These are phyloP conservation scores for Stegana nigrithorax DNA, from an alignment of 2,888 invertebrate genomes.

Conservation along the genomic window DNA sequence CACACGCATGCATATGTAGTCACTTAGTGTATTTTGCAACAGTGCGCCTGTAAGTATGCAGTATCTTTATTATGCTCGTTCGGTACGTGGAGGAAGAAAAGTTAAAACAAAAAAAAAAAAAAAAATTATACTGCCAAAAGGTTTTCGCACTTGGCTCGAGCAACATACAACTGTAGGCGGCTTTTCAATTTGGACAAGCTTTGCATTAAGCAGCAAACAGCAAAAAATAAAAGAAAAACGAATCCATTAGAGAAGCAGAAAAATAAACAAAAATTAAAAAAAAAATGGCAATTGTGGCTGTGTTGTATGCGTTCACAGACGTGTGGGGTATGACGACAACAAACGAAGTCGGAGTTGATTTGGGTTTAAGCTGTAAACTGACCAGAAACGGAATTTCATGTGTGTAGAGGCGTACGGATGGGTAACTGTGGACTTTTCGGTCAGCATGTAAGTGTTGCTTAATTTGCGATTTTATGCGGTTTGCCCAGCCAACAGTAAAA, in stretches of 20 bases:
- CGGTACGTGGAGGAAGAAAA: not conserved
- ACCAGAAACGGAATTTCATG: conserved; percentile 40
- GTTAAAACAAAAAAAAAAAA: not conserved
- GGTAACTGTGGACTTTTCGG: no score
- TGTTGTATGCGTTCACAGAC: no score
- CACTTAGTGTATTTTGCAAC: no score
- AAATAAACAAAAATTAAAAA: not conserved
- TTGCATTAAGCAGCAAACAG: conserved; percentile 25
- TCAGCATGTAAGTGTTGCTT: conserved; percentile 60
- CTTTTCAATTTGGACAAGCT: conserved; percentile 55
- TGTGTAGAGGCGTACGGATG: no score
- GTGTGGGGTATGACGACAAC: no score
- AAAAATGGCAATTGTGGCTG: no score
- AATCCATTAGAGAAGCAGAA: not conserved
- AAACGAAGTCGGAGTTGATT: no score
- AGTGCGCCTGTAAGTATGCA: conserved; percentile 2
- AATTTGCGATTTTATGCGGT: conserved; percentile 46
- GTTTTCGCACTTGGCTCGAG: conserved; percentile 55
- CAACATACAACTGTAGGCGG: conserved; percentile 63
- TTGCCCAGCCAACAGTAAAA: conserved; percentile 27
- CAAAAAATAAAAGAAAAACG: conserved; percentile 32
- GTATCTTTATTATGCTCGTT: conserved; percentile 9
- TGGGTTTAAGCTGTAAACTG: no score
- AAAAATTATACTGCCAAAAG: conserved; percentile 24
- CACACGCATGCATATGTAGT: not conserved